These are phyloP conservation scores for Lampropteryx suffumata DNA, from an alignment of 2,888 invertebrate genomes.

Conservation along the genomic window DNA sequence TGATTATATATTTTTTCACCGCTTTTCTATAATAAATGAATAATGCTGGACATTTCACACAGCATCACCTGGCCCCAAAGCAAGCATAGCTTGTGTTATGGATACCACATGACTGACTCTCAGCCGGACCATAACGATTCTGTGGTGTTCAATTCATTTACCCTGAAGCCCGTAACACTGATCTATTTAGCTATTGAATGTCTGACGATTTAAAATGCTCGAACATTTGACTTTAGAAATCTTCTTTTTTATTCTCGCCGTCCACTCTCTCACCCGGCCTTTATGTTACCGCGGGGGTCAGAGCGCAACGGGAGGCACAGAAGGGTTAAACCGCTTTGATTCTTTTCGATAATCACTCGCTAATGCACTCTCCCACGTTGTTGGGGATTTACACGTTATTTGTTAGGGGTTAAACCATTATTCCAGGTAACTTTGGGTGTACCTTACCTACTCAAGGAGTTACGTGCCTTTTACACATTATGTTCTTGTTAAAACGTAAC, in stretches of 20 bases:
- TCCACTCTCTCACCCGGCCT: slow-evolving; percentile 22
- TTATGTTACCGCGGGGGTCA: slow-evolving; percentile 44
- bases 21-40: too few relatives aligned
- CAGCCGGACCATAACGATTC: too few relatives aligned
- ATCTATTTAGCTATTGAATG: too few relatives aligned
- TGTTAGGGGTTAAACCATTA: neutral
- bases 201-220: too few relatives aligned
- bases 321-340: slow-evolving; percentile 69
- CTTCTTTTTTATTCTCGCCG: neutral
- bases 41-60: too few relatives aligned
- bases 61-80: too few relatives aligned
- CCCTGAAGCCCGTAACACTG: too few relatives aligned
- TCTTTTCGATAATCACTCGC: slow-evolving; percentile 74
- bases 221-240: neutral
- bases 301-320: slow-evolving; percentile 42
- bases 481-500: neutral
- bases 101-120: too few relatives aligned
- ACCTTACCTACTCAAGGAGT: too few relatives aligned
- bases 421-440: slow-evolving; percentile 17
- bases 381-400: slow-evolving; percentile 7
- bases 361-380: slow-evolving; percentile 57
- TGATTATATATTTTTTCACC: too few relatives aligned
- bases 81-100: too few relatives aligned
- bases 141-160: too few relatives aligned
- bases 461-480: neutral